Conservation (phyloP, 2,113 vertebrate genomes). For the Myanophis thanlyinensis region DNA sequence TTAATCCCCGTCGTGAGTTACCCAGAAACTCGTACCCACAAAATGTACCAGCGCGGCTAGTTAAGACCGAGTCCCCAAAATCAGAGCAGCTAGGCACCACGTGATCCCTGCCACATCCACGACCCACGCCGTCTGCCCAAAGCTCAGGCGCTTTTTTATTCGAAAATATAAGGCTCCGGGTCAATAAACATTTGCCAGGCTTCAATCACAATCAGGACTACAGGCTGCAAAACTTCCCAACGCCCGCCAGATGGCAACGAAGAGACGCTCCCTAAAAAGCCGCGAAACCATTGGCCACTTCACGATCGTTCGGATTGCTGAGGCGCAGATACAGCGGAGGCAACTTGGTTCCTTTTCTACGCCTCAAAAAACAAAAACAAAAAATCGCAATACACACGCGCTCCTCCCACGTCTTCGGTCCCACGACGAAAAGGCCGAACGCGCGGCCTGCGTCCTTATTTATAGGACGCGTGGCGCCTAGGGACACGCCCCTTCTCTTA, state of each 20-base stretch:
- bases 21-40: no score
- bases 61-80: background rate
- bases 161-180: background rate
- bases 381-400: no score
- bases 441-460: rapidly evolving
- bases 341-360: background rate
- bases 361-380: background rate
- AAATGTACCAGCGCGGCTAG: background rate
- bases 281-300: background rate
- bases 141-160: background rate
- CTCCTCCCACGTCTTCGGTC: rapidly evolving
- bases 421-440: rapidly evolving
- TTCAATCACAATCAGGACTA: background rate
- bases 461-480: background rate
- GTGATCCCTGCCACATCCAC: background rate
- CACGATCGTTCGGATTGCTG: background rate
- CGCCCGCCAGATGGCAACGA: background rate
- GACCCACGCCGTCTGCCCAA: background rate
- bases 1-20: background rate
- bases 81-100: background rate
- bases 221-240: background rate
- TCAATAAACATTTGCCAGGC: background rate
- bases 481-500: background rate
- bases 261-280: background rate
- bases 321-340: background rate